Evolutionary conservation across 2,888 invertebrate genomes (phyloP).

Genomic region (Scrobipalpa costella): DNA sequence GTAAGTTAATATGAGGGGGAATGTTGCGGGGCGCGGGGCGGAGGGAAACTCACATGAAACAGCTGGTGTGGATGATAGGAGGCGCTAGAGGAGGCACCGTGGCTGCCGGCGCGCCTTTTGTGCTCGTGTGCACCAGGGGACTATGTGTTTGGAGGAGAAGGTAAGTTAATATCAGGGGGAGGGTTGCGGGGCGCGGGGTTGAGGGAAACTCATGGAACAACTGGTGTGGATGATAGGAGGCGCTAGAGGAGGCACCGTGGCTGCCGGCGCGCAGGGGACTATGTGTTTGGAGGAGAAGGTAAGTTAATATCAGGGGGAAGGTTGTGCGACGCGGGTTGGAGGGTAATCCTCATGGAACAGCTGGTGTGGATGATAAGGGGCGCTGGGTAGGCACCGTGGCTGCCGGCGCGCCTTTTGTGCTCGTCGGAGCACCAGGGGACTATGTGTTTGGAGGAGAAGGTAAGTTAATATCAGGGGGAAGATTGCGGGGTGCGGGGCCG

Average conservation of each 20-base stretch:
- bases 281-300: conserved; percentile 76
- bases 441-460: conserved; percentile 76
- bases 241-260: conserved; percentile 57
- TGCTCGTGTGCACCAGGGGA: conserved; percentile 75
- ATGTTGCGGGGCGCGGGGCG: conserved; percentile 51
- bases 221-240: conserved; percentile 71
- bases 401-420: conserved; percentile 69
- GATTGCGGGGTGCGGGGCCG: conserved; percentile 50
- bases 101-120: conserved; percentile 68
- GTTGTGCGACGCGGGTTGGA: conserved; percentile 48
- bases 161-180: conserved; percentile 63
- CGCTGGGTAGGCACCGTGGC: conserved; percentile 41
- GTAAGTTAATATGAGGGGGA: conserved; percentile 63
- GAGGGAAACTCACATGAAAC: conserved; percentile 65
- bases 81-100: conserved; percentile 58
- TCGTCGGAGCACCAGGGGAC: conserved; percentile 74
- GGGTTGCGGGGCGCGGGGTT: conserved; percentile 51
- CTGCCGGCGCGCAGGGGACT: conserved; percentile 71
- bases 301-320: conserved; percentile 60
- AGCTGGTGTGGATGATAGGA: conserved; percentile 72
- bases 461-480: conserved; percentile 61
- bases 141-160: conserved; percentile 75
- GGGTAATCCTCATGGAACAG: conserved; percentile 68
- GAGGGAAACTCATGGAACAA: conserved; percentile 67
- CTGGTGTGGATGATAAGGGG: conserved; percentile 69